These are phyloP conservation scores for Intellagama lesueurii DNA, from an alignment of 2,797 vertebrate species.

Conservation along the genomic window DNA sequence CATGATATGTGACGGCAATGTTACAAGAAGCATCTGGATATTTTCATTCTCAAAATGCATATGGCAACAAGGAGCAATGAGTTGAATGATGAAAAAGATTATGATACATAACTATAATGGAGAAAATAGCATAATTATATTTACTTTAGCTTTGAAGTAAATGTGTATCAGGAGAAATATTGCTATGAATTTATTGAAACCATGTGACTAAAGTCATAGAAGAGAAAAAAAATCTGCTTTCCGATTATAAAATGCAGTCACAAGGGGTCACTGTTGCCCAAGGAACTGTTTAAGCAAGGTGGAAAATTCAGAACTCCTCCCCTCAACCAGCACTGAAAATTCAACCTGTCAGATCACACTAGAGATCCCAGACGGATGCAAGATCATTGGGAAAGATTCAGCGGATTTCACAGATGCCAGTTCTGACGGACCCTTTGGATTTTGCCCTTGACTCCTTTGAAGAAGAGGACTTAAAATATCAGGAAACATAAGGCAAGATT, in stretches of 20 bases:
- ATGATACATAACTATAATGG: neutral
- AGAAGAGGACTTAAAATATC: neutral
- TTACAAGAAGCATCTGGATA: neutral
- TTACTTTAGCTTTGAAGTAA: neutral
- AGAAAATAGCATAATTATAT: neutral
- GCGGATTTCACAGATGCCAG: neutral
- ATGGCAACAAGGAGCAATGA: neutral
- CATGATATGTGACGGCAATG: too few species aligned
- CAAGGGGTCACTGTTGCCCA: slow-evolving; percentile 58
- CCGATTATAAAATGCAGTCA: slow-evolving; percentile 20
- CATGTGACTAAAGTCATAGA: neutral
- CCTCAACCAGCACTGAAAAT: neutral
- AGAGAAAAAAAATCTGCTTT: neutral
- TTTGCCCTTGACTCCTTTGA: neutral
- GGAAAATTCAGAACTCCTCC: slow-evolving; percentile 10
- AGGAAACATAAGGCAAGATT: neutral
- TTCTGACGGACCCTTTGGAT: neutral
- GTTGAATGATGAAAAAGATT: neutral
- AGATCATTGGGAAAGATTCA: neutral
- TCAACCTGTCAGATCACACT: neutral
- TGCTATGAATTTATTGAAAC: neutral
- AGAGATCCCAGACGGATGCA: neutral
- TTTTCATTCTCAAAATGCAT: neutral
- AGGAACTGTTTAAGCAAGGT: neutral
- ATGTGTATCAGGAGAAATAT: neutral